Base-by-base conservation (phyloP, 2,797 vertebrate species). In the Scleropages formosus region DNA sequence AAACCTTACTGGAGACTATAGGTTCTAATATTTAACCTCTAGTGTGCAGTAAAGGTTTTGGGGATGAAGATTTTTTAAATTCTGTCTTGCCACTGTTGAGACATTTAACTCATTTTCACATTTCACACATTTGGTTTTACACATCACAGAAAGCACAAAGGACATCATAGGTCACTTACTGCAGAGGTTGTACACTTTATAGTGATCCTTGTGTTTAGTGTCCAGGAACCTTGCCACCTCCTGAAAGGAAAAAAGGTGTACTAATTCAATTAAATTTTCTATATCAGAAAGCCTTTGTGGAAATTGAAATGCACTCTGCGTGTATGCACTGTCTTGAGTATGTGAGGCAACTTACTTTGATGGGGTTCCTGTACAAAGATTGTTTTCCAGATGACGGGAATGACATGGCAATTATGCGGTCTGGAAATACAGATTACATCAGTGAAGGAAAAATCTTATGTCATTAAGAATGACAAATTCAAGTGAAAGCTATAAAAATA, bases 181-280 rank as follows among this genome's bases (percentile, higher is more conserved):
- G 93, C 98, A 99, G n/a, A 99, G 92, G 86, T 98, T 99, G 86
- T 96, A 99, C 80, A 99, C 94, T 92, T 87, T 95, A 86, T 98
- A 99, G 82, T 95, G 95, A 77, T 88, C 90, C 79, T 82, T 85
- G 56, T 99, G 98, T 87, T 97, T 99, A 44, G 92, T 89, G 81
- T 99, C 96, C 26, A 99, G 88, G 86, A 99, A 98, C 75, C 92
- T 90, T 6, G 88, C 93, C 69, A 98, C 96, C 77, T 98, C 96
- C 98, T 99, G 80, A 71, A 82, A 79, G 75, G 82, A 74, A 0
- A 49, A 13, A 75, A 4, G 60, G 15, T 8, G 68, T 22, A 69
- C 12, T n/a, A 9, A 26, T 12, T 18, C 70, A 31, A 39, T 31
- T 6, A 39, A 6, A 39, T 39, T 39, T 39, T 39, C 31, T 2